Base-by-base conservation (phyloP, 2,888 invertebrate genomes). In the Tolmerus cingulatus region DNA sequence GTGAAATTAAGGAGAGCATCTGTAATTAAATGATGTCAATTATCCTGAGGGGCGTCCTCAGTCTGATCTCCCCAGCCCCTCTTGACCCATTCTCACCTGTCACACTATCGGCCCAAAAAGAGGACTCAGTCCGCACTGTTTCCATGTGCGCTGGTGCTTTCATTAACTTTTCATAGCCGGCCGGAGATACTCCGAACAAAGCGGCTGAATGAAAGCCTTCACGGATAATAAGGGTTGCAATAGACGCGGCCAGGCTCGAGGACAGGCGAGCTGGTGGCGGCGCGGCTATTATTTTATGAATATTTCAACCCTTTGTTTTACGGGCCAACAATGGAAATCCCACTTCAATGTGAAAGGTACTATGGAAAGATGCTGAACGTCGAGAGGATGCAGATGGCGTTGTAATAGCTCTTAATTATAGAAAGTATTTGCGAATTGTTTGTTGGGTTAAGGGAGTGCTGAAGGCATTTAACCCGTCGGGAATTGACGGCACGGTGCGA, bases 381-480 rank as follows among this genome's bases (percentile, higher is more conserved):
- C 12, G 79, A 87, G 74, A 87, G 66, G 79, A 87, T 87, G 74
- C 79, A 87, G 79, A 87, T 87, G 87, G 81, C 81, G 87, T 81
- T 81, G 81, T 87, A 87, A 87, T 81, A 87, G 87, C 81, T 87
- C 87, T 87, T 87, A 87, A 87, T 87, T 87, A 87, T 87, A 77
- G 79, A 87, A 87, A 87, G 81, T 87, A 87, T 87, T 87, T 87
- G 74, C 51, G 66, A 79, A 87, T 66, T 87, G 78, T 78, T 86
- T 79, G 79, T 87, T 87, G 74, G 86, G 86, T 86, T 86, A 86
- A 86, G 77, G 77, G 86, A 86, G 46, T 27, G 86, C 77, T 77
- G 37, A 57, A 86, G 86, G 77, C 86, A 86, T 86, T 86, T 86
- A 86, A 86, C 86, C 86, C 86, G 66, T 55, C 16, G 74, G 55